Percentiles rank a stretch among this genome's conserved stretches.
Evolutionary conservation across 2,888 invertebrate genomes (phyloP).

Genomic region (Philereme transversata): DNA sequence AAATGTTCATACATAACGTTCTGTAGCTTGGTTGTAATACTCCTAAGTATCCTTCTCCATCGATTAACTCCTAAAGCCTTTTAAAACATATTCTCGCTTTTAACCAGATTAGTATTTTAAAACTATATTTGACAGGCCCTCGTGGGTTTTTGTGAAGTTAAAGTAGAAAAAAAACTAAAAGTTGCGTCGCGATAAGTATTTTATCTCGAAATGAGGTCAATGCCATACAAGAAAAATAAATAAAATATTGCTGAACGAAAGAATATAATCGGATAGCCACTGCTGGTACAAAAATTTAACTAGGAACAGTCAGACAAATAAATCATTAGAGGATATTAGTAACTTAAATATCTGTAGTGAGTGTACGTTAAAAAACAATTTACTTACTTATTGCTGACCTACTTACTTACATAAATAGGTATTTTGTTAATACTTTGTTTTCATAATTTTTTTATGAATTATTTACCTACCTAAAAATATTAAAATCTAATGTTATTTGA

Average conservation of each 20-base stretch:
- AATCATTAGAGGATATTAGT: too few species aligned
- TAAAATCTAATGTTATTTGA: slow-evolving; percentile 12
- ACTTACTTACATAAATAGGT: too few species aligned
- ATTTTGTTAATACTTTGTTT: not conserved
- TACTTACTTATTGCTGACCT: too few species aligned
- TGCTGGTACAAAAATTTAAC: not conserved
- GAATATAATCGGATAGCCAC: too few species aligned
- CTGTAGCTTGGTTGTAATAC: slow-evolving; percentile 8
- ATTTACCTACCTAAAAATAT: slow-evolving; percentile 6
- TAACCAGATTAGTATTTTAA: slow-evolving; percentile 57
- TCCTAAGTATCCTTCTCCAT: slow-evolving; percentile 24
- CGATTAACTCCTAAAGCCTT: slow-evolving; percentile 65
- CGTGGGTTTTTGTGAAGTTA: slow-evolving; percentile 46
- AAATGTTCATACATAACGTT: not conserved
- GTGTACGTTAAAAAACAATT: too few species aligned
- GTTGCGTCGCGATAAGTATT: too few species aligned
- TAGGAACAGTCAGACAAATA: too few species aligned
- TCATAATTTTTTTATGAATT: not conserved
- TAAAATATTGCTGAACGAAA: too few species aligned
- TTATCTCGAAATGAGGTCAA: too few species aligned
- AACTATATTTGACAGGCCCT: slow-evolving; percentile 60
- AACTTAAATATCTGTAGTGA: too few species aligned
- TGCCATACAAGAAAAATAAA: too few species aligned
- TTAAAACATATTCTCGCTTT: slow-evolving; percentile 61
- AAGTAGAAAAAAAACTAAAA: not conserved